Base-by-base conservation (phyloP, 2,797 vertebrate species). In the Petrocephalus schoutedeni region DNA sequence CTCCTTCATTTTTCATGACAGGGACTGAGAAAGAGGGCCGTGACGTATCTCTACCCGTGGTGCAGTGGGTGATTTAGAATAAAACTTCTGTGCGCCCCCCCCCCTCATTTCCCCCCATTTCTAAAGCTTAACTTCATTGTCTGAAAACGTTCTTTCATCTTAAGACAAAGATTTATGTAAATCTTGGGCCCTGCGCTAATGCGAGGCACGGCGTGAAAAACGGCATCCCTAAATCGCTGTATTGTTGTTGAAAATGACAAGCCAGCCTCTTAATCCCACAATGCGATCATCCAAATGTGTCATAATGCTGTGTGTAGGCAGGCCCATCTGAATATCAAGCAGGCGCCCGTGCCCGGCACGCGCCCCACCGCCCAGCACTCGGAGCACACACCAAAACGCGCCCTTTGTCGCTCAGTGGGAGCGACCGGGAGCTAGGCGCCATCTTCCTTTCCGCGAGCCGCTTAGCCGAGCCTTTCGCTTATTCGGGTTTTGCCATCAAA, bases 141-240 rank as follows among this genome's bases (percentile, higher is more conserved):
- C 95, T 96, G 94, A 94, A 94, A 93, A 91, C 93, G 87, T 91
- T 92, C 95, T 96, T 96, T 96, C 95, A 96, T 96, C 94, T 95
- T 95, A 96, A 96, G 95, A 96, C 95, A 96, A 96, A 96, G 96
- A 96, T 96, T 95, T 96, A 96, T 96, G 96, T 96, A 96, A 96
- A 96, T 96, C 96, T 96, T 90, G 92, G 94, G 94, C 93, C 93
- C 89, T 86, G 94, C 94, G 91, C 94, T 96, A 96, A 96, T 95
- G 94, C 93, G 91, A 93, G 93, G 94, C 92, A 91, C 95, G 92
- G 92, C 94, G 93, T 94, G 96, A 95, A 92, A 96, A 96, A 95
- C 94, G 93, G 95, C 93, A 94, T 95, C 94, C 94, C 95, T 95
- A 95, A 95, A 96, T 95, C 96, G 93, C 91, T 89, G 95, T 93